Evolutionary conservation across 2,113 vertebrate genomes (phyloP), one percentile per base, ranked within the genome.

Genomic region (Thamnophis sirtalis): DNA sequence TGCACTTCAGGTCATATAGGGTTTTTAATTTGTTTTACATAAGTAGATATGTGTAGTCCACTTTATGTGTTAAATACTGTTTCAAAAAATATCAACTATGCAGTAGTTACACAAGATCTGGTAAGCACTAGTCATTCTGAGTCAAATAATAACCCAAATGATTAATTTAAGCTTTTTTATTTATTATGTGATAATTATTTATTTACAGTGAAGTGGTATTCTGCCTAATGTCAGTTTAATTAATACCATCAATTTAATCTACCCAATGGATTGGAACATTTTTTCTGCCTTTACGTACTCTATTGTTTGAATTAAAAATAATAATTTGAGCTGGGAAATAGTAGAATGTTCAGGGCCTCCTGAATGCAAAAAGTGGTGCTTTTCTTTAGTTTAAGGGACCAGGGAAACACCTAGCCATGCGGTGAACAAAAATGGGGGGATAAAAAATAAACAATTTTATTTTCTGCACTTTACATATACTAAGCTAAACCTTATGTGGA

Each of bases 391-490:
- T 56, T 92, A 93, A 89, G 80, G 93, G 51, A 93, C 51, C 84
- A 92, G 92, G 68, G 89, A 43, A 1, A 33, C 89, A 60, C 33
- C 55, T 94, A 56, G 9, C 15, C 49, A 54, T 89, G 17, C 54
- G 49, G 6, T 26, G 50, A 58, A 73, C 92, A 84, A 53, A 80
- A 9, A 38, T 6, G 51, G 50, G 49, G 50, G 50, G 50, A 21
- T 2, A 8, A 33, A 2, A 4, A 9, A 38, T 48, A 94, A 22
- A 26, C 91, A 87, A 15, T 94, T 95, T 96, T 94, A 54, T 80
- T 38, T 89, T 56, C 1, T 63, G 98, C 98, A 98, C 98, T 98
- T 99, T 98, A 98, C 95, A 96, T 96, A 95, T 96, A 97, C 73
- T 95, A 94, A 95, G 92, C 96, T 96, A 95, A 97, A 96, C 96